phyloP scores from a whole-genome alignment of 2,888 invertebrate species.

The Slavum lentiscoides region DNA sequence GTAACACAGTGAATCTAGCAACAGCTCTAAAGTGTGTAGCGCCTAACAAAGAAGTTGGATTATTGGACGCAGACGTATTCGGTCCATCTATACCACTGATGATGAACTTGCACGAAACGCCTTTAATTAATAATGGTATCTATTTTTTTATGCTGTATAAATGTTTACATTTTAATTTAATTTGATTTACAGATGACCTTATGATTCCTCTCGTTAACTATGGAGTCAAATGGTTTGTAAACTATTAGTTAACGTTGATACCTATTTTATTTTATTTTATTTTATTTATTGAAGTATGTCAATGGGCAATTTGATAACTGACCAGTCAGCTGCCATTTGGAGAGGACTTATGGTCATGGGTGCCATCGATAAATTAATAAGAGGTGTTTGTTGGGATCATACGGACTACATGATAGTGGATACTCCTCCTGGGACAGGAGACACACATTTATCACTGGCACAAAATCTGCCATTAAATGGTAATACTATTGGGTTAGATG shows the following conservation, averaged over 20 bases:
- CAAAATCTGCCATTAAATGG: constrained; percentile 87
- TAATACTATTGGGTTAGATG: constrained; percentile 56
- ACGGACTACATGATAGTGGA: constrained; percentile 88
- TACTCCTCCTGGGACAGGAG: constrained; percentile 96
- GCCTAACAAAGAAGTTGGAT: constrained; percentile 73
- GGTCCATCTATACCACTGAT: constrained; percentile 92
- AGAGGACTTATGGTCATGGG: constrained; percentile 96
- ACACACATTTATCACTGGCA: constrained; percentile 86
- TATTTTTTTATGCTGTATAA: background rate
- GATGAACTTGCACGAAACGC: constrained; percentile 89
- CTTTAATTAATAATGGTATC: constrained; percentile 71
- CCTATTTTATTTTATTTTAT: background rate
- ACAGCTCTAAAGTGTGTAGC: constrained; percentile 72
- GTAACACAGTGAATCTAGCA: constrained; percentile 77
- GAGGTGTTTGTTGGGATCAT: constrained; percentile 86
- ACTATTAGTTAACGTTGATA: background rate
- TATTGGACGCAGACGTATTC: constrained; percentile 92
- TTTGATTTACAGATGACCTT: constrained; percentile 65
- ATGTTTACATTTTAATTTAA: background rate
- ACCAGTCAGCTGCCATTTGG: constrained; percentile 88
- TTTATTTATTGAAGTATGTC: constrained; percentile 73
- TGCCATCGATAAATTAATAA: constrained; percentile 80
- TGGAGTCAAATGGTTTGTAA: constrained; percentile 94
- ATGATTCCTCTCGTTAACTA: constrained; percentile 89
- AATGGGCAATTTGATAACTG: constrained; percentile 88